Conservation (phyloP, 1,140 invertebrate genomes). For the Neoseiulus cucumeris region DNA sequence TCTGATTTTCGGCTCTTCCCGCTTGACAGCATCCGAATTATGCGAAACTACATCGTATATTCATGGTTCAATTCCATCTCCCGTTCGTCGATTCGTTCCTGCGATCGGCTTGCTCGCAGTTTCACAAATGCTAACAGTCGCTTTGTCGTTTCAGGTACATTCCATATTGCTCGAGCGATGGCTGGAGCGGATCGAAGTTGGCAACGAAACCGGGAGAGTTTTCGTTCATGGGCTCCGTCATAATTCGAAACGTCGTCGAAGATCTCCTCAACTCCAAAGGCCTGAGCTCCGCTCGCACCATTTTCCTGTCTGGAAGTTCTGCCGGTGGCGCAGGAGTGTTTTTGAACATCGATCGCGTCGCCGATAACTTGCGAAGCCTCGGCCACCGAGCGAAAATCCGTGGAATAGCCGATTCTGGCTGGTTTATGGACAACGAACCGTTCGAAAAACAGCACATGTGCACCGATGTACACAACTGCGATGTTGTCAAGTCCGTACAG, state of each 20-base stretch:
- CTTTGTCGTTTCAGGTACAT: conserved; percentile 49
- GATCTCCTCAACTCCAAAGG: conserved; percentile 38
- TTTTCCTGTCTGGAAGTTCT: conserved; percentile 53
- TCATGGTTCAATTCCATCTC: conserved; percentile 18
- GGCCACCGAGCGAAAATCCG: conserved; percentile 46
- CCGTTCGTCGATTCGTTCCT: neutral
- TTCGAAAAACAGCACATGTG: conserved; percentile 30
- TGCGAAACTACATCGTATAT: no score
- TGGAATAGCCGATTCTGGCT: conserved; percentile 70
- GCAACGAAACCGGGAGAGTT: conserved; percentile 31
- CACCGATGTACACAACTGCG: conserved; percentile 24
- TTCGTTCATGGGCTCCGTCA: conserved; percentile 66
- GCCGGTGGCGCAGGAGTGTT: conserved; percentile 78
- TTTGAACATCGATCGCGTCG: conserved; percentile 61
- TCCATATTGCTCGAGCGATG: conserved; percentile 81
- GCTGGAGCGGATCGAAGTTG: conserved; percentile 57
- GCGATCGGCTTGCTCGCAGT: no score
- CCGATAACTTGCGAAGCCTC: conserved; percentile 35
- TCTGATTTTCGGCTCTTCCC: no score
- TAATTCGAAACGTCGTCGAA: conserved; percentile 51
- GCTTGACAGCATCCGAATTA: no score
- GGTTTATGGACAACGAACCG: conserved; percentile 69
- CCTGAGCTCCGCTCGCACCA: conserved; percentile 27
- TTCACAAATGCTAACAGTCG: no score
- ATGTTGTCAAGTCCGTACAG: neutral